These are phyloP conservation scores for Pocota personata DNA, from an alignment of 2,888 invertebrate species.

Conservation along the genomic window DNA sequence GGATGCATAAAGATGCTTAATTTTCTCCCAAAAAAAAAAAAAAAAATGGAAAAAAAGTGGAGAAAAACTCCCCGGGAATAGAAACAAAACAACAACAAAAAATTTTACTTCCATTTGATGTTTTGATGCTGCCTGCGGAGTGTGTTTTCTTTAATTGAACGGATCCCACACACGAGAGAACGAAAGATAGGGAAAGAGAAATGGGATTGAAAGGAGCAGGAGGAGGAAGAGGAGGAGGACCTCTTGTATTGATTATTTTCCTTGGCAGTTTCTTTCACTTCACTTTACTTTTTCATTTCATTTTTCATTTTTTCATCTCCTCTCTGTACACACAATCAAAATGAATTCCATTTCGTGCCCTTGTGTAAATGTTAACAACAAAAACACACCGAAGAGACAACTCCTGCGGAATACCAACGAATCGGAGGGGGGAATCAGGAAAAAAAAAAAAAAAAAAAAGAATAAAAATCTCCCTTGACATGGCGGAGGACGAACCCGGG, in stretches of 20 bases:
- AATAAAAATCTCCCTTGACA: slow-evolving; percentile 29
- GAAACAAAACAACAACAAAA: slow-evolving; percentile 25
- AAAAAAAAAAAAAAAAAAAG: slow-evolving; percentile 14
- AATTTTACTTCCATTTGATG: slow-evolving; percentile 14
- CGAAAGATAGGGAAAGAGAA: slow-evolving; percentile 9
- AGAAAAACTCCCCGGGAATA: slow-evolving; percentile 37
- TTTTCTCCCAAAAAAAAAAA: background rate
- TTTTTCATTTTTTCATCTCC: slow-evolving; percentile 22
- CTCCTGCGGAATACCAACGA: slow-evolving; percentile 58
- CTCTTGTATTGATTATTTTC: slow-evolving; percentile 70
- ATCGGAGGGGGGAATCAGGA: background rate
- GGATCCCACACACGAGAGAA: slow-evolving; percentile 39
- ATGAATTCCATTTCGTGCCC: slow-evolving; percentile 58
- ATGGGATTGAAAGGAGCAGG: slow-evolving; percentile 9
- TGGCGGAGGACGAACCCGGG: slow-evolving; percentile 32
- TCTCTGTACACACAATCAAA: slow-evolving; percentile 57
- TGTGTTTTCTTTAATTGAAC: slow-evolving; percentile 59
- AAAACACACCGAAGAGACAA: slow-evolving; percentile 56
- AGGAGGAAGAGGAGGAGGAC: slow-evolving; percentile 25
- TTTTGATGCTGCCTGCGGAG: slow-evolving; percentile 39
- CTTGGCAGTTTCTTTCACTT: slow-evolving; percentile 63
- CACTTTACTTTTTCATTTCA: slow-evolving; percentile 29
- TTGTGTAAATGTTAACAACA: slow-evolving; percentile 67
- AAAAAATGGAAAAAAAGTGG: slow-evolving; percentile 21
- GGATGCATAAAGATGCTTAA: slow-evolving; percentile 34